Evolutionary conservation across 2,113 vertebrate genomes (phyloP).

Genomic region (Crypturellus undulatus): DNA sequence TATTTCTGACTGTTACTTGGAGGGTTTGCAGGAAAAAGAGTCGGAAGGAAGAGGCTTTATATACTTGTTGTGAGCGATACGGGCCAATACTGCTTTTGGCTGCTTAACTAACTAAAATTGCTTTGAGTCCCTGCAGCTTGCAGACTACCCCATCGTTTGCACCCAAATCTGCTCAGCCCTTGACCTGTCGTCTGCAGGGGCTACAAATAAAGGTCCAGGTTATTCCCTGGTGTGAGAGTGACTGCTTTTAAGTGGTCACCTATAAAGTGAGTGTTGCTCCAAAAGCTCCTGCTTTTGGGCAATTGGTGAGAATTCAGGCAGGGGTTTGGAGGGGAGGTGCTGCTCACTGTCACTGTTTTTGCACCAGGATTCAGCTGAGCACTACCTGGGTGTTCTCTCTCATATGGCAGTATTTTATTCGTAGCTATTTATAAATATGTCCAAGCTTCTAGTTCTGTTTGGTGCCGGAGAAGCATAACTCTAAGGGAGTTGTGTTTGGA

Average conservation of each 20-base stretch:
- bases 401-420: not conserved
- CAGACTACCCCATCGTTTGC: not conserved
- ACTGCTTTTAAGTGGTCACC: not conserved
- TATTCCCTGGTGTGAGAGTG: not conserved
- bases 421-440: not conserved
- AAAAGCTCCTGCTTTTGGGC: not conserved
- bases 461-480: not conserved
- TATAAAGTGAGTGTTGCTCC: not conserved
- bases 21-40: constrained; percentile 43
- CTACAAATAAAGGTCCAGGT: not conserved
- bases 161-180: not conserved
- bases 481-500: not conserved
- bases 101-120: not conserved
- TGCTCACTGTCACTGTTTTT: not conserved
- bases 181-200: not conserved
- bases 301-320: not conserved
- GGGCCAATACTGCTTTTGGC: not conserved
- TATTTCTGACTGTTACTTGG: constrained; percentile 72
- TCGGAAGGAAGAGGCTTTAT: not conserved
- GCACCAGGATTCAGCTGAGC: not conserved
- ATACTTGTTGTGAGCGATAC: not conserved
- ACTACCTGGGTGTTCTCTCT: not conserved
- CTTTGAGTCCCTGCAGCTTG: not conserved
- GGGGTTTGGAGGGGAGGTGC: accelerated
- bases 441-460: not conserved